Evolutionary conservation across 2,797 vertebrate species (phyloP).

Genomic region (Periparus ater): DNA sequence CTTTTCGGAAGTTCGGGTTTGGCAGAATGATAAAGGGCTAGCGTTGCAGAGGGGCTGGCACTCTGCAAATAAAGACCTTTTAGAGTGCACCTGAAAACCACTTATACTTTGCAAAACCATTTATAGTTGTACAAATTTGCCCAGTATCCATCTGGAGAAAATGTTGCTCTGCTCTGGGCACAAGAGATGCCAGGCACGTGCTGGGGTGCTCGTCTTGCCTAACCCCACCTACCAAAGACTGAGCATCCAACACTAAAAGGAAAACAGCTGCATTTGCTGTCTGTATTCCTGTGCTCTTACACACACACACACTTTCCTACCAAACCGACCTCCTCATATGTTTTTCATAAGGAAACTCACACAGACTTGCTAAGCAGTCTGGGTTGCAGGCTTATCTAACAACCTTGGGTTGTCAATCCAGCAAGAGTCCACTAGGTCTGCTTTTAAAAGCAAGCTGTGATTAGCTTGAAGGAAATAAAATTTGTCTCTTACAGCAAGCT

Average conservation of each 20-base stretch:
- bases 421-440: neutral
- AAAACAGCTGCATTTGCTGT: neutral
- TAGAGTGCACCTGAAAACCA: neutral
- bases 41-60: neutral
- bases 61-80: neutral
- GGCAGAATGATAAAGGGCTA: neutral
- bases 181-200: neutral
- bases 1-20: neutral
- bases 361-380: neutral
- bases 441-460: neutral
- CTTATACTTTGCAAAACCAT: neutral
- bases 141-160: neutral
- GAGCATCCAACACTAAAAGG: neutral
- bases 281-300: neutral
- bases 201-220: neutral
- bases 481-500: neutral
- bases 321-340: neutral
- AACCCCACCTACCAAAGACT: neutral
- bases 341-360: neutral
- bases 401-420: neutral
- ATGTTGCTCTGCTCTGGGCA: neutral
- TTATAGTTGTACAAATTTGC: neutral
- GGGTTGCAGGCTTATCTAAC: neutral
- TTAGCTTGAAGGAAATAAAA: constrained; percentile 1
- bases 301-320: neutral